These are phyloP conservation scores for Porphyrio hochstetteri DNA, from an alignment of 2,113 vertebrate genomes.

Conservation along the genomic window DNA sequence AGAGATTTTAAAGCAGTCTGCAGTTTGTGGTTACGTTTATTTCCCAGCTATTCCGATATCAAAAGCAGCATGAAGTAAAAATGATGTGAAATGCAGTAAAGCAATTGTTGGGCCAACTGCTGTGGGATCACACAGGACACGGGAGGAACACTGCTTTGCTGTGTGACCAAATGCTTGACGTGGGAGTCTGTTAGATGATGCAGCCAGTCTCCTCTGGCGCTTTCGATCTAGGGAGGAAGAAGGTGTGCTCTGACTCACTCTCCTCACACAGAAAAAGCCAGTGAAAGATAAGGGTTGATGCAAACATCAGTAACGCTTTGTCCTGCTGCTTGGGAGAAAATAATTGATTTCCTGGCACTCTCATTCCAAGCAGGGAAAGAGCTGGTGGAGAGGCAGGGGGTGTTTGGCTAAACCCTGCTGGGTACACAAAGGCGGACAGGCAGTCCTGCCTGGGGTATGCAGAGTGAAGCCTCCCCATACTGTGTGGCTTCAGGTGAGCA, in stretches of 20 bases:
- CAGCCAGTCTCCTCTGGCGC: not conserved
- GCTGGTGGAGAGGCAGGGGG: not conserved
- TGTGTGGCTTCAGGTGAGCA: not conserved
- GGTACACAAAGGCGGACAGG: not conserved
- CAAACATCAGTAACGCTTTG: not conserved
- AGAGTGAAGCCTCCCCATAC: not conserved
- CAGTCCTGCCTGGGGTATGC: not conserved
- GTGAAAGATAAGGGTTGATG: not conserved
- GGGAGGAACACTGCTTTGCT: not conserved
- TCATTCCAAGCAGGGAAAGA: not conserved
- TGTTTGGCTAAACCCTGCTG: not conserved
- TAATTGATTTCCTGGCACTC: not conserved
- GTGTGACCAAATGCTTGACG: fast-evolving
- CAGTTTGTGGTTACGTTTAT: slow-evolving; percentile 5
- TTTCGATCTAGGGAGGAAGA: not conserved
- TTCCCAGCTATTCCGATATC: not conserved
- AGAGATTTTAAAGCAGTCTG: not conserved
- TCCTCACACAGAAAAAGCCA: not conserved
- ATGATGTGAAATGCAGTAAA: not conserved
- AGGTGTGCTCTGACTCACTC: not conserved
- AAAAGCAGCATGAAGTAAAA: not conserved
- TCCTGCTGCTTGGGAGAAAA: not conserved
- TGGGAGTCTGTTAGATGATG: not conserved
- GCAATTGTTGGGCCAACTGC: not conserved
- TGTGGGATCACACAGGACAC: not conserved